These are phyloP conservation scores for Dermatemys mawii DNA, from an alignment of 2,113 vertebrate genomes.

Conservation along the genomic window DNA sequence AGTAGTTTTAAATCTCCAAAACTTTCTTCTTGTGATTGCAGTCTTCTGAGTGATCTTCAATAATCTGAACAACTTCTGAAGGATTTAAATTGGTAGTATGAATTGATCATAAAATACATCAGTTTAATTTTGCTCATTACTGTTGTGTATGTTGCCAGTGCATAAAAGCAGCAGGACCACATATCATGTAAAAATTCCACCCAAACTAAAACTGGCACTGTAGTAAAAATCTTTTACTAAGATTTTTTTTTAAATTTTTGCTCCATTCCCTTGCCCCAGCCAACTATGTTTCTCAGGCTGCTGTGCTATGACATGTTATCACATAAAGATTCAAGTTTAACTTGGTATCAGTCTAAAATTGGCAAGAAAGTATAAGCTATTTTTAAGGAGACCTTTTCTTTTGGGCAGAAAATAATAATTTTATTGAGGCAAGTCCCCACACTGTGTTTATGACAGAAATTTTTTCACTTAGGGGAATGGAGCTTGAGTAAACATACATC, in stretches of 20 bases:
- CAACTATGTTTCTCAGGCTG: neutral
- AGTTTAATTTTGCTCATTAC: neutral
- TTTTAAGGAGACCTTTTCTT: neutral
- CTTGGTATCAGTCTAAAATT: neutral
- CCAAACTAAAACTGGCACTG: neutral
- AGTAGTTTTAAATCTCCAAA: too few relatives aligned
- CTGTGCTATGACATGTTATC: neutral
- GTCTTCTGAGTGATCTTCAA: too few relatives aligned
- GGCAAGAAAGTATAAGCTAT: neutral
- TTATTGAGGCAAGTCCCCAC: accelerated
- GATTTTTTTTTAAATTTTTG: neutral
- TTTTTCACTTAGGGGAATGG: too few relatives aligned
- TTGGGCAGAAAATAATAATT: neutral
- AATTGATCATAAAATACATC: neutral
- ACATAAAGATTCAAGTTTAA: neutral
- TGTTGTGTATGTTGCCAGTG: neutral
- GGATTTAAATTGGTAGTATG: neutral
- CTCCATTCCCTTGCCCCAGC: neutral
- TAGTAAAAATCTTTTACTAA: neutral
- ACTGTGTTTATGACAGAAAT: neutral
- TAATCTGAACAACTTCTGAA: too few relatives aligned
- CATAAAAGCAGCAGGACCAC: accelerated
- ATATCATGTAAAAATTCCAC: neutral
- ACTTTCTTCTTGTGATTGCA: too few relatives aligned
- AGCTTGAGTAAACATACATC: too few relatives aligned